Evolutionary conservation across 92 coral and sea anemone species (phyloP).

Genomic region (Porites cylindrica): DNA sequence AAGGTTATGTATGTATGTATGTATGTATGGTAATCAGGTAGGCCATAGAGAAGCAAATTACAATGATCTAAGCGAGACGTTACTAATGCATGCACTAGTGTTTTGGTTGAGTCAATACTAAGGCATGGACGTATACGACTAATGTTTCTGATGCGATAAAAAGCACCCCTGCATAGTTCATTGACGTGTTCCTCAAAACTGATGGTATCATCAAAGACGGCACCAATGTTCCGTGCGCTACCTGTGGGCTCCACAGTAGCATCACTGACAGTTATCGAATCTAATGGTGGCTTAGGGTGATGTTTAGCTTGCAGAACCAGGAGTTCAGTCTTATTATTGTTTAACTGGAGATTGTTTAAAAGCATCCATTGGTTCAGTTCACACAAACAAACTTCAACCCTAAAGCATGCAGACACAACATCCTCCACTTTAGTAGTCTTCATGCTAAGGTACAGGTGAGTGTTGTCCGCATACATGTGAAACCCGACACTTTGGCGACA

Average conservation of each 20-base stretch:
- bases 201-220: background rate
- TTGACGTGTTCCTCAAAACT: no score
- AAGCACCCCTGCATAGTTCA: no score
- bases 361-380: constrained; percentile 19
- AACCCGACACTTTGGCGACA: no score
- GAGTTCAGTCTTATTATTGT: constrained; percentile 13
- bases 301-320: constrained; percentile 24
- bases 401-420: constrained; percentile 16
- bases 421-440: constrained; percentile 27
- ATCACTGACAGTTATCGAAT: background rate
- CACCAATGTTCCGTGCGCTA: constrained; percentile 31
- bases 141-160: no score
- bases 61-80: no score
- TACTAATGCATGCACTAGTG: no score
- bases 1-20: no score
- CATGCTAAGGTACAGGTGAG: background rate
- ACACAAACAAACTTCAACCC: constrained; percentile 27
- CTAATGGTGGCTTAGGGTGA: constrained; percentile 15
- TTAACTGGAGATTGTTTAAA: constrained; percentile 17
- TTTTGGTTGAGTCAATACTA: no score
- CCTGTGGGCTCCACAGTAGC: constrained; percentile 19
- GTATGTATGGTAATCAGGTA: no score
- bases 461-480: no score
- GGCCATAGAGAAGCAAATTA: no score
- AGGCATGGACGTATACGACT: no score